These are phyloP conservation scores for Chromoteleia sp. DNA, from an alignment of 2,888 invertebrate genomes.

Conservation along the genomic window DNA sequence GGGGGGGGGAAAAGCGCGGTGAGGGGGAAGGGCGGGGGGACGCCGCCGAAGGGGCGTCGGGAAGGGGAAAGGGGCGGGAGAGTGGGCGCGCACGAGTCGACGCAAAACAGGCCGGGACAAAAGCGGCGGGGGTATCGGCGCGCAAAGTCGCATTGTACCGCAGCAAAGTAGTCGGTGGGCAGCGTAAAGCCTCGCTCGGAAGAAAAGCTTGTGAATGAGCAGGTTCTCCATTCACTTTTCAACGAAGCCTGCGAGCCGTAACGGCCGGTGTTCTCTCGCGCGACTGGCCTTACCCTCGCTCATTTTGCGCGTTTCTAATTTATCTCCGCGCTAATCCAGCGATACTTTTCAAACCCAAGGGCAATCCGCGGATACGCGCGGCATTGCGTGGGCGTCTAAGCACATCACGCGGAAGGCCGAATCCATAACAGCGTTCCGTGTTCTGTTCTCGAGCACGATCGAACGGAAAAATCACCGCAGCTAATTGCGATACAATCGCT, in stretches of 20 bases:
- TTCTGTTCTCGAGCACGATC: constrained; percentile 19
- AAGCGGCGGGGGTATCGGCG: constrained; percentile 38
- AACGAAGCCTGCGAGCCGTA: constrained; percentile 74
- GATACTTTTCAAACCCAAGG: constrained; percentile 67
- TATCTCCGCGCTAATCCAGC: constrained; percentile 63
- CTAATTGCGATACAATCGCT: constrained; percentile 31
- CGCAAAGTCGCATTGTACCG: constrained; percentile 40
- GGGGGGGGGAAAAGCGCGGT: too few species aligned
- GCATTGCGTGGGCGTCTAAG: constrained; percentile 51
- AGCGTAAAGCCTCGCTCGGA: constrained; percentile 74
- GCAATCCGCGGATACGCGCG: constrained; percentile 41
- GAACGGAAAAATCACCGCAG: constrained; percentile 27
- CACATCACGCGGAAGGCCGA: constrained; percentile 59
- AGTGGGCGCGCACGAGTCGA: constrained; percentile 8
- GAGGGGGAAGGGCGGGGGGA: too few species aligned
- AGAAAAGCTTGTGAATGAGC: constrained; percentile 83
- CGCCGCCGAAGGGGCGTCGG: too few species aligned
- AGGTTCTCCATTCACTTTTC: constrained; percentile 83
- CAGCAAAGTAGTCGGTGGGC: constrained; percentile 65
- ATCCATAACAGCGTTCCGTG: constrained; percentile 36
- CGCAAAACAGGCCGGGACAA: constrained; percentile 37
- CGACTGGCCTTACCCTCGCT: constrained; percentile 67
- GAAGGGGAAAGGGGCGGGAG: constrained; percentile 17
- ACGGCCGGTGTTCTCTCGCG: constrained; percentile 70
- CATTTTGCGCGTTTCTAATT: constrained; percentile 66